These are phyloP conservation scores for Anastrepha ludens DNA, from an alignment of 1,140 invertebrate species.

Conservation along the genomic window DNA sequence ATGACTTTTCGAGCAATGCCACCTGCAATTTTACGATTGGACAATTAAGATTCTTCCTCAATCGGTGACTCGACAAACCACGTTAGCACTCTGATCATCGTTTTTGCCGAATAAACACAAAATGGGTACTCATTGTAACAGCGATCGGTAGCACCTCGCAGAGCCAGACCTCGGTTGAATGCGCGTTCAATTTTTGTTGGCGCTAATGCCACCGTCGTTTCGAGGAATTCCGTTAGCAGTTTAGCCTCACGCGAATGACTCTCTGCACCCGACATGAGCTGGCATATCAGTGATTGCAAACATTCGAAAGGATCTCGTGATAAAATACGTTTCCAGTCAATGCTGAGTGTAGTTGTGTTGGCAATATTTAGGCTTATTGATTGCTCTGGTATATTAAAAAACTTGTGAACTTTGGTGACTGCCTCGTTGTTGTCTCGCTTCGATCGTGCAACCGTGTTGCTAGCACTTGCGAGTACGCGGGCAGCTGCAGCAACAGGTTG, in stretches of 20 bases:
- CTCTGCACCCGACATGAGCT: constrained; percentile 70
- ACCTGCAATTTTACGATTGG: background rate
- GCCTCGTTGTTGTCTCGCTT: constrained; percentile 56
- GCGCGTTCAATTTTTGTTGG: constrained; percentile 67
- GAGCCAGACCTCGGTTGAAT: constrained; percentile 67
- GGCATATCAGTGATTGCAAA: constrained; percentile 71
- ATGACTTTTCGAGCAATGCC: too few relatives aligned
- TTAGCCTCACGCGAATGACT: constrained; percentile 64
- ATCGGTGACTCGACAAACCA: constrained; percentile 66
- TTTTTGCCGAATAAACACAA: constrained; percentile 71
- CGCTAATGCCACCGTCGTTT: constrained; percentile 65
- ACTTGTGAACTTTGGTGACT: background rate
- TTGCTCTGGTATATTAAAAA: background rate
- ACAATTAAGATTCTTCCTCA: constrained; percentile 21
- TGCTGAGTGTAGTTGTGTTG: constrained; percentile 36
- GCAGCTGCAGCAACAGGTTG: constrained; percentile 64
- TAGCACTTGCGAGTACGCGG: constrained; percentile 61
- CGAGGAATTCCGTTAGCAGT: constrained; percentile 67
- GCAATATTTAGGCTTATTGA: background rate
- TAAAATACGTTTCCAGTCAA: constrained; percentile 70
- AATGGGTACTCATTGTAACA: constrained; percentile 72
- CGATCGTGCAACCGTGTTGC: constrained; percentile 55
- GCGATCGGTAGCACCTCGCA: constrained; percentile 62
- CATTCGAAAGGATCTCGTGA: constrained; percentile 72
- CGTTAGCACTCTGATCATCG: constrained; percentile 68